Evolutionary conservation across 2,888 invertebrate genomes (phyloP), one percentile per base, ranked within the genome.

Genomic region (Mantis religiosa): DNA sequence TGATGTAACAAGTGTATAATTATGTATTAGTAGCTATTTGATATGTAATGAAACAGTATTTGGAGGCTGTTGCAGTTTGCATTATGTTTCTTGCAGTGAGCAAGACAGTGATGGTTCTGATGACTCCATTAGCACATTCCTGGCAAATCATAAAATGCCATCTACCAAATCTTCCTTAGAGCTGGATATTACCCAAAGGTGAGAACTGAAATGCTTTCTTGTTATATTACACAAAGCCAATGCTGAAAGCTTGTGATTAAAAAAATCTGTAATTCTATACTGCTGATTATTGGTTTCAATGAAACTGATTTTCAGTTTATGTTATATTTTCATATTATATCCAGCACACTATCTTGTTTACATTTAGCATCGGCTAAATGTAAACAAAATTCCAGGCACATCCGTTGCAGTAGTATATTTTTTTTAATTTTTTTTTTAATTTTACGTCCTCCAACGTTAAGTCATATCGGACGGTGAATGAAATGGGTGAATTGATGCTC

Each of bases 41-140:
- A 71, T 20, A 71, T 6, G 54, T 20, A 25, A 71, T 20, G 25
- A 71, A 71, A 71, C 54, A 71, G 54, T 71, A 71, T 71, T 71
- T 71, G 54, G 54, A 71, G 54, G 4, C 54, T 71, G 54, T 71
- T 71, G 54, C 54, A 71, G 54, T 71, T 71, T 71, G 54, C 4
- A 25, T 41, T 84, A n/a, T 85, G 12, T 88, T 91, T 91, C 88
- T 93, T 93, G 2, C 93, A 95, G 95, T 91, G 95, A 95, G 89
- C 95, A 95, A 92, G 95, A 95, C 91, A 95, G 95, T 92, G 95
- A 95, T 93, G 95, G 95, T 91, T 95, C 95, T 0, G 95, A 95
- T 92, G 95, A 95, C 91, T 95, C 95, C 0, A 95, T 95, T 91
- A 95, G 95, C 92, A 95, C 95, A 82, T 95, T 95, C 93, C 93